These are phyloP conservation scores for Numenius phaeopus DNA, from an alignment of 2,797 vertebrate species.

Conservation along the genomic window DNA sequence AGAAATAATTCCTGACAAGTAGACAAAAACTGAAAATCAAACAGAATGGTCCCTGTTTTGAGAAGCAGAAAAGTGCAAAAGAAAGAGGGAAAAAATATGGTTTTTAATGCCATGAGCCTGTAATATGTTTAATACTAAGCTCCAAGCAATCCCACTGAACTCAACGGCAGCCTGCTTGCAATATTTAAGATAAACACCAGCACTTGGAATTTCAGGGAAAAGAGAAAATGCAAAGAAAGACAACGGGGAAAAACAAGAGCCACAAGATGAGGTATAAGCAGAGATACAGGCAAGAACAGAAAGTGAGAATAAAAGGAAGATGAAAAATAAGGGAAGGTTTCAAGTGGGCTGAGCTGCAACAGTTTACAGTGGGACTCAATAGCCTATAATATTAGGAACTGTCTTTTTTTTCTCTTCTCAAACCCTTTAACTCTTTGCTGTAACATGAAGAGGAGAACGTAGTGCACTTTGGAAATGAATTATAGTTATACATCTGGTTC, in stretches of 20 bases:
- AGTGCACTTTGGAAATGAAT: neutral
- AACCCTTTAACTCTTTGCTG: neutral
- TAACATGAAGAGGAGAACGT: neutral
- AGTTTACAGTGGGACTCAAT: neutral
- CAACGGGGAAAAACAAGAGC: neutral
- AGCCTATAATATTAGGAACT: neutral
- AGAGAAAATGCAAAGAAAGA: neutral
- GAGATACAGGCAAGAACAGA: neutral
- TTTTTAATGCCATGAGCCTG: neutral
- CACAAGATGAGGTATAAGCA: neutral
- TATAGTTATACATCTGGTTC: neutral
- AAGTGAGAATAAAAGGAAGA: neutral
- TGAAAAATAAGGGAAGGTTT: neutral
- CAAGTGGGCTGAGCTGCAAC: neutral
- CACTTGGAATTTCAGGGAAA: neutral
- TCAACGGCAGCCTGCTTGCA: neutral
- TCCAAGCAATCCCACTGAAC: neutral
- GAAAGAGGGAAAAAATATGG: neutral
- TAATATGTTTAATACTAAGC: neutral
- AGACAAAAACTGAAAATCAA: neutral
- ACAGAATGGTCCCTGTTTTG: neutral
- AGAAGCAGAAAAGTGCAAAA: neutral
- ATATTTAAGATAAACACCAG: neutral
- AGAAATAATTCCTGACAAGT: neutral
- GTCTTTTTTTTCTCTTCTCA: neutral